Evolutionary conservation across 2,888 invertebrate species (phyloP), one percentile per base, ranked within the genome.

Genomic region (Rhagonycha fulva): DNA sequence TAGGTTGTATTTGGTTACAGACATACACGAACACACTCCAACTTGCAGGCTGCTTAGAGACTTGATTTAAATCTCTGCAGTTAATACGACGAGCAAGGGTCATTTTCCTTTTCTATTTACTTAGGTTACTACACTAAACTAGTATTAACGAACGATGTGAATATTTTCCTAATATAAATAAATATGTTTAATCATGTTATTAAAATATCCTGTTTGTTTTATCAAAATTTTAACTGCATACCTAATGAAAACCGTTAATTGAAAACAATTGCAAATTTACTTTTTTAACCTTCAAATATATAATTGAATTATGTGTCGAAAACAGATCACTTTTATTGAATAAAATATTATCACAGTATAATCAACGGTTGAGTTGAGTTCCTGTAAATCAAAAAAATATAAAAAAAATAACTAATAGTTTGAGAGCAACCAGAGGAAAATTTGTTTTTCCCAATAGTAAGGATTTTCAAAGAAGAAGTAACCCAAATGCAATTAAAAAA

Each of bases 1-100:
- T 85, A 84, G 81, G 84, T 84, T 85, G 86, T 86, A 86, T 86
- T 87, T 83, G 85, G 86, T 87, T 86, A 86, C 86, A 84, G 84
- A 85, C 85, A 82, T 75, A 77, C 72, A 67, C 71, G 74, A 74
- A 70, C 71, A 72, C 68, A 71, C 73, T 70, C 76, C 26, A 73
- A 71, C 77, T 71, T 74, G 77, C 68, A 73, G 32, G 69, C 68
- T 70, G 70, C 71, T 32, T 68, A 74, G 68, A 74, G 74, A 74
- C 69, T 68, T 72, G 71, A 68, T 74, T 66, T 68, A 77, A 77
- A 77, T 74, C 74, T 77, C 74, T 32, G 71, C 32, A 74, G 71
- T 74, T 74, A 68, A 76, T 74, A 71, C 72, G 70, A 69, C 68
- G 23, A 66, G 63, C 74, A 32, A 74, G 74, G 77, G 77, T 77